Conservation (phyloP, 2,113 vertebrate genomes). For the Osmerus mordax region DNA sequence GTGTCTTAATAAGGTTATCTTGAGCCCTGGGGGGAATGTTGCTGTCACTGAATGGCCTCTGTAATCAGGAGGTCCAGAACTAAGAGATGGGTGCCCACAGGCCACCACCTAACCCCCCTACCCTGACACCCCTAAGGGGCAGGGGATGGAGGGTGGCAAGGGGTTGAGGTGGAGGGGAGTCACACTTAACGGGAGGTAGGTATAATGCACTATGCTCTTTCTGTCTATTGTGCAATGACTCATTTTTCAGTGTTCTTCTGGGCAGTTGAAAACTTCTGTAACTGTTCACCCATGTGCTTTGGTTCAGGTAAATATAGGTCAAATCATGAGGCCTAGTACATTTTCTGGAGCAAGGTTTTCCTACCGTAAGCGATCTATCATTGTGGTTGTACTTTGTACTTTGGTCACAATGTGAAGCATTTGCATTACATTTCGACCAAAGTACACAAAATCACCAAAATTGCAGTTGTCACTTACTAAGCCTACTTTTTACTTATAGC, state of each 20-base stretch:
- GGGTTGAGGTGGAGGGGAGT: background rate
- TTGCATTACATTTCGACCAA: no score
- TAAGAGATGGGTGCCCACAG: background rate
- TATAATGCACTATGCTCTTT: background rate
- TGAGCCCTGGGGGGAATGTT: constrained; percentile 4
- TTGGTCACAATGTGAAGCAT: no score
- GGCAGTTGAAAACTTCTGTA: background rate
- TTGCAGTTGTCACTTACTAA: no score
- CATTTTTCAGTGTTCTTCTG: background rate
- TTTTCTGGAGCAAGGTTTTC: no score
- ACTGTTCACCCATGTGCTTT: background rate
- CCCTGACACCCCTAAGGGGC: background rate
- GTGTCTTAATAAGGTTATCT: constrained; percentile 17
- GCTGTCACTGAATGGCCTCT: background rate
- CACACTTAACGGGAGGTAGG: no score
- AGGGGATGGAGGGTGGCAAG: background rate
- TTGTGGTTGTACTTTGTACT: no score
- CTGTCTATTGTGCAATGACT: background rate
- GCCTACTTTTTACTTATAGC: background rate
- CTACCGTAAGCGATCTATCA: no score
- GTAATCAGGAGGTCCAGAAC: background rate
- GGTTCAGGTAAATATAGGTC: background rate
- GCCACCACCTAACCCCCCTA: background rate
- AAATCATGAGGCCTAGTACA: background rate
- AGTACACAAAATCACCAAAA: no score